A percentile compares a stretch with the other conserved stretches of the same genome.
Evolutionary conservation across 2,888 invertebrate genomes (phyloP).

Genomic region (Aporophyla nigra): DNA sequence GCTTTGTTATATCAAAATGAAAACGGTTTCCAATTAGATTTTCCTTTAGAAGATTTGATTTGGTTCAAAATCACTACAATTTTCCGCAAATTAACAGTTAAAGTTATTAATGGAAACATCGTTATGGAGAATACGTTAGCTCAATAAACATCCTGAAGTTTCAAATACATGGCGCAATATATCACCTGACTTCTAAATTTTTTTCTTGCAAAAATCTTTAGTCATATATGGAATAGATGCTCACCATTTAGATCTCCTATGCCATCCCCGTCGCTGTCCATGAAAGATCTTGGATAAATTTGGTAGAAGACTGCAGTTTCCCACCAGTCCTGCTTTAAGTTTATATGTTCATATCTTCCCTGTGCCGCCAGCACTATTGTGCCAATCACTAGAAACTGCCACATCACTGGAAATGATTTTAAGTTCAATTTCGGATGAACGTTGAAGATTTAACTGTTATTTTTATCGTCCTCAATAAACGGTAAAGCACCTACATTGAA

Average conservation of each 20-base stretch:
- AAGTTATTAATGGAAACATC: background rate
- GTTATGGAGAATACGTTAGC: background rate
- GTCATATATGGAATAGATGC: conserved; percentile 36
- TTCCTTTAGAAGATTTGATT: background rate
- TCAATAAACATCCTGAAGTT: background rate
- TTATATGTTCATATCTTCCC: conserved; percentile 76
- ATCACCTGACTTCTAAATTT: background rate
- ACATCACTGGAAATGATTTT: conserved; percentile 73
- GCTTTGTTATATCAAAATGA: background rate
- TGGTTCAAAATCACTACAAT: background rate
- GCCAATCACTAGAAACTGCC: conserved; percentile 70
- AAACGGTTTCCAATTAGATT: background rate
- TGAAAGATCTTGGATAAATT: conserved; percentile 94
- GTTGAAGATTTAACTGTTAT: background rate
- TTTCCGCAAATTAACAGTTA: too few species aligned
- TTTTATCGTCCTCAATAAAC: too few species aligned
- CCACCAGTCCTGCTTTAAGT: conserved; percentile 93
- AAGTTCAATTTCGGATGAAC: too few species aligned
- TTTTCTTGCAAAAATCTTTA: background rate
- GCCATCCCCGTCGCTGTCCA: conserved; percentile 95
- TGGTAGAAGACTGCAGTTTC: conserved; percentile 94
- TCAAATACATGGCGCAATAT: background rate
- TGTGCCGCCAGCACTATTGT: conserved; percentile 64
- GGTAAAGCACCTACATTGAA: background rate
- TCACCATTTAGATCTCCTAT: conserved; percentile 91